Evolutionary conservation across 1,140 invertebrate species (phyloP).

Genomic region (Drosophila guanche): DNA sequence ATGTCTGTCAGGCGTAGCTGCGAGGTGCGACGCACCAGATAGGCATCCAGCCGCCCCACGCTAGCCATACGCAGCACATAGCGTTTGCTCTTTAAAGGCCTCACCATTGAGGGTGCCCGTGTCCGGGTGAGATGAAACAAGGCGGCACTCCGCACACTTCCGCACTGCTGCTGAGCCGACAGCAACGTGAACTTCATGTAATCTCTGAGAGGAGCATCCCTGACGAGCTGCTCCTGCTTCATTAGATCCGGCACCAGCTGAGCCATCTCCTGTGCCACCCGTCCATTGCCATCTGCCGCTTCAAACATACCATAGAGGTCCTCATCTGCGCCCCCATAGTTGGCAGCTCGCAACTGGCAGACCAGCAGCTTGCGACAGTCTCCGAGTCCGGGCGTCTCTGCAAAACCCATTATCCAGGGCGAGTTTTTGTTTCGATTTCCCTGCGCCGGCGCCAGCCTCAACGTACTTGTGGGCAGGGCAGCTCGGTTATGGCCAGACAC

Average conservation of each 20-base stretch:
- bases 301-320: conserved; percentile 93
- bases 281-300: conserved; percentile 87
- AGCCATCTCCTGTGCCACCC: conserved; percentile 85
- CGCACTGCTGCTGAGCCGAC: conserved; percentile 89
- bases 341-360: conserved; percentile 90
- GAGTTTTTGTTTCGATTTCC: conserved; percentile 85
- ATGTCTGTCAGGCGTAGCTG: conserved; percentile 53
- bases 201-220: conserved; percentile 89
- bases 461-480: conserved; percentile 86
- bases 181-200: conserved; percentile 93
- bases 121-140: conserved; percentile 89
- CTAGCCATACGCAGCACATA: conserved; percentile 87
- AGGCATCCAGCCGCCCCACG: conserved; percentile 89
- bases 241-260: conserved; percentile 90
- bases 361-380: conserved; percentile 88
- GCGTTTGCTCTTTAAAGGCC: conserved; percentile 84
- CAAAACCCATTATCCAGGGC: conserved; percentile 92
- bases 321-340: conserved; percentile 87
- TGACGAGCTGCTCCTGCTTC: conserved; percentile 91
- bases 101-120: conserved; percentile 84
- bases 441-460: conserved; percentile 84
- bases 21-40: conserved; percentile 85
- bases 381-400: conserved; percentile 89
- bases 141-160: conserved; percentile 88
- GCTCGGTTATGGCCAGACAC: conserved; percentile 90